A percentile compares a stretch with the other conserved stretches of the same genome.
These are phyloP conservation scores for Bombus polaris DNA, from an alignment of 1,140 invertebrate genomes.

Conservation along the genomic window DNA sequence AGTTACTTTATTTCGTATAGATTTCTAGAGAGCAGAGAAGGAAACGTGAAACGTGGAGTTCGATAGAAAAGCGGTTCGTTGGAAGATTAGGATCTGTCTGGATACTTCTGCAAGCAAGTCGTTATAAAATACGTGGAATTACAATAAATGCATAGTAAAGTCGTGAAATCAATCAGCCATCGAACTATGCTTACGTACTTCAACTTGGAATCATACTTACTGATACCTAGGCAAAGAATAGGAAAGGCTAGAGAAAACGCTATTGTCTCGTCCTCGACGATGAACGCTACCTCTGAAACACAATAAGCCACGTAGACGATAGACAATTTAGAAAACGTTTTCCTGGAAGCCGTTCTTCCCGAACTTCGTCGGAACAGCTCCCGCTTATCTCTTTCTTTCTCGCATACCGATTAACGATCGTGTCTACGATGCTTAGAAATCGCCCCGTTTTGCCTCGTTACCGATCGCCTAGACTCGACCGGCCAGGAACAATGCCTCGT, in stretches of 20 bases:
- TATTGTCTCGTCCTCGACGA: background rate
- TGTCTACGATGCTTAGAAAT: slow-evolving; percentile 27
- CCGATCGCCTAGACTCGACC: slow-evolving; percentile 3
- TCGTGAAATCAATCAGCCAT: accelerated
- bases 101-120: too few species aligned
- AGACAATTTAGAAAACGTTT: slow-evolving; percentile 27
- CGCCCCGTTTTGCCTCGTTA: slow-evolving; percentile 39
- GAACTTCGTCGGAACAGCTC: slow-evolving; percentile 29
- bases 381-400: background rate
- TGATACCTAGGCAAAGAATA: background rate
- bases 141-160: too few species aligned
- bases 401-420: slow-evolving; percentile 17
- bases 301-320: slow-evolving; percentile 18
- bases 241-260: background rate
- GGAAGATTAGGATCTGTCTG: too few species aligned
- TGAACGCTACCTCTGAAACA: background rate
- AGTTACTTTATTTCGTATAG: too few species aligned
- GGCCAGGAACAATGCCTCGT: slow-evolving; percentile 45
- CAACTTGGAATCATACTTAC: too few species aligned
- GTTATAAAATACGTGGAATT: too few species aligned
- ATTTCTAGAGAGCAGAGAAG: too few species aligned
- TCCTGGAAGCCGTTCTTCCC: slow-evolving; percentile 32
- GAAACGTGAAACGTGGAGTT: too few species aligned
- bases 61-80: too few species aligned
- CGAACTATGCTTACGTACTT: too few species aligned